Conservation (phyloP, 1,140 invertebrate species). For the Steinernema khuongi region DNA sequence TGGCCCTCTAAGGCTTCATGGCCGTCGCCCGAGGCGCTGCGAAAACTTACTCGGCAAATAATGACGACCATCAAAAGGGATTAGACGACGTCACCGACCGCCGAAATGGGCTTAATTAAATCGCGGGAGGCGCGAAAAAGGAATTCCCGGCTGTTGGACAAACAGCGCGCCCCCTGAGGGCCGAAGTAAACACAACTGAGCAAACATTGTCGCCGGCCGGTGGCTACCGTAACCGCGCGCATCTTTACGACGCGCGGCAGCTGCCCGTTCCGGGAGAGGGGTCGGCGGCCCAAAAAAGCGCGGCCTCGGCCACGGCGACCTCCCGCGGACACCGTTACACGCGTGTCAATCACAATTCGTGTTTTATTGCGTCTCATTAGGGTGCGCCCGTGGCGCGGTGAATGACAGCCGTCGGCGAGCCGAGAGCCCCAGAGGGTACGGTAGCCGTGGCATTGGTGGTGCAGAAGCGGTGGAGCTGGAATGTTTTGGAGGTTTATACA, state of each 20-base stretch:
- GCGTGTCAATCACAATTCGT: conserved; percentile 14
- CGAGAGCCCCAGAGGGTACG: neutral
- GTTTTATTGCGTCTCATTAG: conserved; percentile 13
- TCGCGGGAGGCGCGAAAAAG: neutral
- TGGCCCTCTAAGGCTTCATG: neutral
- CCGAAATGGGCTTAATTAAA: conserved; percentile 9
- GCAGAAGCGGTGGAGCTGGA: neutral
- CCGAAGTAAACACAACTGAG: neutral
- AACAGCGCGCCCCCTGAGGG: neutral
- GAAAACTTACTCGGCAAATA: conserved; percentile 10
- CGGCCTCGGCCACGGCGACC: conserved; percentile 4
- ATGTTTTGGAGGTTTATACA: no score
- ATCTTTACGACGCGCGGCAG: neutral
- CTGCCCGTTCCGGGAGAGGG: neutral
- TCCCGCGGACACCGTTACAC: conserved; percentile 11
- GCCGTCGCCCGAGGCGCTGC: neutral
- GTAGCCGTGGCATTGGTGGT: neutral
- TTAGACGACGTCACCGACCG: neutral
- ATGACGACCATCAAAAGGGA: conserved; percentile 2
- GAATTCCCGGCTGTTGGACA: neutral
- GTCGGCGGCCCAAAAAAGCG: conserved; percentile 4
- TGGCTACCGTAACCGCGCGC: neutral
- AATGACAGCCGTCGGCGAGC: neutral
- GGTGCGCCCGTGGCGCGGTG: neutral
- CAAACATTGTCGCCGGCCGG: conserved; percentile 5